Base-by-base conservation (phyloP, 2,113 vertebrate species). In the Podocnemis expansa region DNA sequence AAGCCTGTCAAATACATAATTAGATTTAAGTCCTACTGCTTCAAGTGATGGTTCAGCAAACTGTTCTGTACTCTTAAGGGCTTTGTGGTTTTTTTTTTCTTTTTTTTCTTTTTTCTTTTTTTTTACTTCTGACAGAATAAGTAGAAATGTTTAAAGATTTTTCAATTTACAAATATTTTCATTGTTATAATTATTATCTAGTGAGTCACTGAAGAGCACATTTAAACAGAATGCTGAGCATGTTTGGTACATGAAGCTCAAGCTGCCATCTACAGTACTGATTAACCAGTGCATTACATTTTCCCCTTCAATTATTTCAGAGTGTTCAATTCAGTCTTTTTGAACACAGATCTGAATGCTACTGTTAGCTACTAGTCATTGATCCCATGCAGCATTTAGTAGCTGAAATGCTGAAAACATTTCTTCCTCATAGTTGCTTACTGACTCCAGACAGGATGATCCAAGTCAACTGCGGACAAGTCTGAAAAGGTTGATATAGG, bases 41-140 rank as follows among this genome's bases (percentile, higher is more conserved):
- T 91, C 85, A 93, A 73, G 93, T 87, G 27, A 85, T 81, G 85
- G 90, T 96, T 92, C 91, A 75, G 75, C 51, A 94, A 96, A 79
- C 38, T 90, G 22, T 86, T 94, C 89, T 82, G 92, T 94, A 38
- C 21, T 75, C 27, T 84, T 90, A 86, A 96, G 21, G 11, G 22
- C 25, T 95, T 70, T 76, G 38, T 6, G 47, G 47, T 6, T 47
- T 47, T 47, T 47, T 45, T 96, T 17, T 16, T n/a, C 12, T 6
- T 47, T 47, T 47, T 47, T 45, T 96, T 17, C 12, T n/a, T 45
- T 96, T 16, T 14, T n/a, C 12, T 27, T 84, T 83, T 89, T 88
- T 87, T 79, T 38, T 73, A 12, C 38, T 92, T 84, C 90, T 76
- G 52, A 91, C 89, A 85, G 80, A 94, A 87, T 75, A 8, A 91